These are phyloP conservation scores for Nezara viridula DNA, from an alignment of 2,888 invertebrate species.

Conservation along the genomic window DNA sequence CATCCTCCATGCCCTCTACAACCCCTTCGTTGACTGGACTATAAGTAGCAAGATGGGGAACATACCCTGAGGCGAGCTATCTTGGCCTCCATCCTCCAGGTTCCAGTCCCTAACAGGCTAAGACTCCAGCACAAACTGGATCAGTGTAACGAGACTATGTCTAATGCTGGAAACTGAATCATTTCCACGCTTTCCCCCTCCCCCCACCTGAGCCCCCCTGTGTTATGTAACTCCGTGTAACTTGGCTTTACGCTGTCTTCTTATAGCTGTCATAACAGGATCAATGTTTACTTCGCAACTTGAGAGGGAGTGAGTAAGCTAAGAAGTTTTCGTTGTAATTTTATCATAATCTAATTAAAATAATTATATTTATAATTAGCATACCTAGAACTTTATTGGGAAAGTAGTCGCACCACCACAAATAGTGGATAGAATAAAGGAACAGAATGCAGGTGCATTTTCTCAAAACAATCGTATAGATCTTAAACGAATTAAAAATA, in stretches of 20 bases:
- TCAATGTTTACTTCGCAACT: not conserved
- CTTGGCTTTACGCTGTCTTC: not conserved
- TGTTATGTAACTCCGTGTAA: not conserved
- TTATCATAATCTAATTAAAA: not conserved
- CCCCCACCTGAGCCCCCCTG: not conserved
- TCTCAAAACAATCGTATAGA: no score
- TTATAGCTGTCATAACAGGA: conserved; percentile 13
- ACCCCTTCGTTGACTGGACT: no score
- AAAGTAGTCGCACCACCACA: no score
- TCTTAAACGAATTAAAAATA: no score
- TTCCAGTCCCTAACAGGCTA: not conserved
- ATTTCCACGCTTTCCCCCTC: conserved; percentile 53
- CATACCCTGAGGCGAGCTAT: conserved; percentile 62
- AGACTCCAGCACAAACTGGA: conserved; percentile 41
- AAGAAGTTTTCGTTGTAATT: not conserved
- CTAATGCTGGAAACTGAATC: conserved; percentile 51
- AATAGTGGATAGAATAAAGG: no score
- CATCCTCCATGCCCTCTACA: no score
- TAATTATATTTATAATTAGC: not conserved
- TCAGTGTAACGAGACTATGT: conserved; percentile 34
- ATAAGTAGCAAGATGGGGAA: no score
- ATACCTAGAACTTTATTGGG: no score
- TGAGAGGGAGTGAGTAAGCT: not conserved
- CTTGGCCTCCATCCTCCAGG: conserved; percentile 60
- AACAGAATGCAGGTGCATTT: no score